Conservation (phyloP, 2,113 vertebrate species). For the Trichomycterus rosablanca region DNA sequence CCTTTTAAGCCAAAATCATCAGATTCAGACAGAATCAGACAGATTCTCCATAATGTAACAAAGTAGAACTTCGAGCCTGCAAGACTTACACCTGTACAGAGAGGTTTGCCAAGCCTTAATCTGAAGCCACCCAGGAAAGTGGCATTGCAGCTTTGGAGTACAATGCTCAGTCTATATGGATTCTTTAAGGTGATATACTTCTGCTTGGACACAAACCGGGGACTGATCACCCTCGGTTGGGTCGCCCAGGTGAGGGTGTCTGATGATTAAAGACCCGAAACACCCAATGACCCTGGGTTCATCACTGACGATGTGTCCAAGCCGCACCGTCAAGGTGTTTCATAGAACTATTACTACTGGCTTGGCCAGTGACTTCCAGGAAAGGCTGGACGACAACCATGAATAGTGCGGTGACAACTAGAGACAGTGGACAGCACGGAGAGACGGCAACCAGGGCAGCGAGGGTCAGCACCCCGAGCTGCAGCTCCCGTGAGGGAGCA, state of each 20-base stretch:
- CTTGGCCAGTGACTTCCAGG: background rate
- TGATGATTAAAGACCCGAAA: background rate
- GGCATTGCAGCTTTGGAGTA: no score
- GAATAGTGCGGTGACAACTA: constrained; percentile 26
- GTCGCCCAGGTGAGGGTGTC: background rate
- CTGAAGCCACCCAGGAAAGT: no score
- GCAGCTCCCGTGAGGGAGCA: background rate
- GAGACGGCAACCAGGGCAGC: constrained; percentile 28
- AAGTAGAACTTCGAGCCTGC: no score
- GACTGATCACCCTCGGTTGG: background rate
- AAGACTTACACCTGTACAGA: no score
- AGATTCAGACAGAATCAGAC: no score
- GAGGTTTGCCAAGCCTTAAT: no score
- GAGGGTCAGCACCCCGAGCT: constrained; percentile 22
- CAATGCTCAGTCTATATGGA: no score
- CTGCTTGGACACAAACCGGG: no score
- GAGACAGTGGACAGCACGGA: constrained; percentile 32
- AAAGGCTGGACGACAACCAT: background rate
- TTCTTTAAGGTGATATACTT: no score
- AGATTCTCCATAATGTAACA: no score
- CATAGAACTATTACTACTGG: background rate
- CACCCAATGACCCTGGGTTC: background rate
- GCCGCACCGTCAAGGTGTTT: background rate
- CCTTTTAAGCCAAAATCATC: no score
- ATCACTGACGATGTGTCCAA: background rate